Base-by-base conservation (phyloP, 2,113 vertebrate genomes). In the Talpa occidentalis region DNA sequence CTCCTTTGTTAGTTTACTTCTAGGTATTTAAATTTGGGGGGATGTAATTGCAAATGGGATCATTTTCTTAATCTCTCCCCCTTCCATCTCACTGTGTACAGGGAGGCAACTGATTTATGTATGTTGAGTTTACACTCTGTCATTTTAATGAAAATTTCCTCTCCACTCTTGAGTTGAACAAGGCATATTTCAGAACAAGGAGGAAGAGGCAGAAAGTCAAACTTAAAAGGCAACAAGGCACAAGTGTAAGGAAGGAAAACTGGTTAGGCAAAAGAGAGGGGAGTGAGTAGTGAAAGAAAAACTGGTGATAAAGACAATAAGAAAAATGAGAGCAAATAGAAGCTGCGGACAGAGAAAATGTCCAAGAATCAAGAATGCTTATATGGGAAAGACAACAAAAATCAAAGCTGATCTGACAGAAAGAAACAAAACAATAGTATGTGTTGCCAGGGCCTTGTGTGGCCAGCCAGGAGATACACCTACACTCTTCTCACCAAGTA, bases 61-160 rank as follows among this genome's bases (percentile, higher is more conserved):
- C 54, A 56, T 5, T 56, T 56, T 56, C 54, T 56, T 56, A 56
- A 56, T 56, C 24, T 56, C 54, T 56, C 24, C 54, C 54, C 6
- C 54, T 56, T 22, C 21, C 24, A 56, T 22, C 21, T 21, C 54
- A 56, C 47, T 56, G 54, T 22, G 21, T 22, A 22, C 21, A 56
- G 21, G 54, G 54, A 56, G 21, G 54, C 21, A 22, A 56, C 54
- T 56, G 54, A 56, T 56, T 56, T 56, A 56, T 22, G 21, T 56
- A 22, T 56, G 9, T 22, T 56, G 54, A 56, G 4, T 56, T 56
- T 56, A 22, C 24, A 21, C 5, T 22, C 54, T 56, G 21, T 7
- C 21, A 56, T 21, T 22, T 56, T 22, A 94, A 94, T 91, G 83
- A 91, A 93, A 93, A 86, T 77, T 85, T 92, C 49, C 6, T 73